Evolutionary conservation across 2,888 invertebrate genomes (phyloP).

Genomic region (Polia nebulosa): DNA sequence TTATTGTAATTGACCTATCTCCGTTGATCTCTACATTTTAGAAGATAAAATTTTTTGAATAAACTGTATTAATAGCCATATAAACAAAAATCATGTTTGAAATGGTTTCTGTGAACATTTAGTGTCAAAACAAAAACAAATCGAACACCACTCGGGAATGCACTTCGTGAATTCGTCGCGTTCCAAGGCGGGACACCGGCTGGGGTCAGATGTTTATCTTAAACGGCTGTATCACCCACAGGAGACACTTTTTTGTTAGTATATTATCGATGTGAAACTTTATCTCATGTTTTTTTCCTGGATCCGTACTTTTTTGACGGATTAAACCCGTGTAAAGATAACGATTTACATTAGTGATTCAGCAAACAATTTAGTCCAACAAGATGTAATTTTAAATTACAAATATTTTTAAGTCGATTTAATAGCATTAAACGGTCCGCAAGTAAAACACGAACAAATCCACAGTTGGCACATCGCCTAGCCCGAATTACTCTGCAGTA

Average conservation of each 20-base stretch:
- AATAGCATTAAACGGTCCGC: conserved; percentile 48
- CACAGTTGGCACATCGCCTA: conserved; percentile 85
- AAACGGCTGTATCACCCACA: conserved; percentile 90
- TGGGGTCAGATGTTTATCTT: conserved; percentile 90
- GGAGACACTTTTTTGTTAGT: conserved; percentile 89
- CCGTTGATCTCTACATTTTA: not conserved
- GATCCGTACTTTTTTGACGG: conserved; percentile 67
- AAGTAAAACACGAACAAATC: conserved; percentile 64
- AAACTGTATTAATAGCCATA: conserved; percentile 57
- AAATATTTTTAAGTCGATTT: conserved; percentile 52
- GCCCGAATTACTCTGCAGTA: conserved; percentile 79
- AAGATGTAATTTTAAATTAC: conserved; percentile 34
- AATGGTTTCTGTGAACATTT: conserved; percentile 67
- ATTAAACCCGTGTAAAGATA: conserved; percentile 48
- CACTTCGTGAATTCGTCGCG: conserved; percentile 88
- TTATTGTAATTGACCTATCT: conserved; percentile 18
- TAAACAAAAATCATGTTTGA: conserved; percentile 60
- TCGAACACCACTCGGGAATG: conserved; percentile 79
- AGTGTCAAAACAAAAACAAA: conserved; percentile 79
- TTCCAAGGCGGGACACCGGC: conserved; percentile 82
- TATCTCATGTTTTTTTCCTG: conserved; percentile 76
- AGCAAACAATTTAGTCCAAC: conserved; percentile 24
- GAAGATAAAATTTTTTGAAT: conserved; percentile 12
- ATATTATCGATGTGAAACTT: conserved; percentile 85
- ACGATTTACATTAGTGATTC: conserved; percentile 38